Evolutionary conservation across 2,888 invertebrate genomes (phyloP), one percentile per base, ranked within the genome.

Genomic region (Ashinkailepas kermadecensis): DNA sequence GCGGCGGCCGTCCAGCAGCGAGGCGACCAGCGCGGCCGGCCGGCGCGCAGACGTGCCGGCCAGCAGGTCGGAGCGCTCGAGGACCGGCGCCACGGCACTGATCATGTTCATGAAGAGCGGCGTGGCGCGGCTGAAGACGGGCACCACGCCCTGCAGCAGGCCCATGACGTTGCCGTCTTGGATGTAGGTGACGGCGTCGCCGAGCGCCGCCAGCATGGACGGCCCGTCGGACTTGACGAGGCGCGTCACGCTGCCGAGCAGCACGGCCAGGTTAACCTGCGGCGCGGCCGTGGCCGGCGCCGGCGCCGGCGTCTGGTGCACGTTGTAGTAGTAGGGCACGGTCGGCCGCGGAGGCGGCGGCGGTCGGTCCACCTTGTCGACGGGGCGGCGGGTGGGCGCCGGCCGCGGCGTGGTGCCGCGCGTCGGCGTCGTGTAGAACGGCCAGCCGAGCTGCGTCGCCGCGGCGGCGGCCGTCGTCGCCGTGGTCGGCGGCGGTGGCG

Each of bases 71-170:
- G 74, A 74, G 56, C 56, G 54, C 74, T 74, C 74, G 15, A 74
- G 15, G 18, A 18, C 74, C 54, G 79, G 79, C 23, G 79, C 57
- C 23, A 79, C 58, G 12, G 79, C 57, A 23, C 18, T 23, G 58
- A 79, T 23, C 57, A 79, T 59, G 58, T 13, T 58, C 79, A 79
- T 79, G 58, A 79, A 8, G 7, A 79, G 23, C 1, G 79, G 79
- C 25, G 79, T 79, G 79, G 79, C 58, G 23, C 79, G 79, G 79
- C 79, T 59, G 79, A 79, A 59, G 23, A 79, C 58, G 58, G 79
- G 79, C 58, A 79, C 25, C 58, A 79, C 79, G 23, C 58, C 58
- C 79, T 79, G 79, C 58, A 79, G 58, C 58, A 79, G 58, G 58
- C 79, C 79, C 58, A 79, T n/a, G 8, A 58, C 13, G 79, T 79